Base-by-base conservation (phyloP, 2,888 invertebrate species). In the Bombylius major region DNA sequence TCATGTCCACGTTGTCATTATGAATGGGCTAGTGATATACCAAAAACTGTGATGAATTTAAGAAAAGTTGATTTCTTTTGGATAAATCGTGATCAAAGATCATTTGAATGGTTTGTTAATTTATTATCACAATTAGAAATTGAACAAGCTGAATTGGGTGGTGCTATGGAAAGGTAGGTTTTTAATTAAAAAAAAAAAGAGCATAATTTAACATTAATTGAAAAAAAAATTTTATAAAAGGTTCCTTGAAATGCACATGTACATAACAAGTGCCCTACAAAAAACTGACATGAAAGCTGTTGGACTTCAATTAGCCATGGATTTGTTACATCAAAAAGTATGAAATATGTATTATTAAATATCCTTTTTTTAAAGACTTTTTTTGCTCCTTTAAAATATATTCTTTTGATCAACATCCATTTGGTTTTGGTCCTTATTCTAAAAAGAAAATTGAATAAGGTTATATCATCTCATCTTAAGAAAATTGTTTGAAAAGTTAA, bases 61-160 rank as follows among this genome's bases (percentile, higher is more conserved):
- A 81, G 86, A 67, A 95, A 95, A 82, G 94, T 96, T 59, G 95
- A 97, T 70, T 97, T 97, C 78, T 92, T 95, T 75, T 97, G 97
- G 97, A 92, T 97, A 59, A 96, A 95, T 75, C 83, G 95, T 13
- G 90, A 95, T 75, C 95, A 95, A 75, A 81, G 88, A 45, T 90
- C 91, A 1, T 95, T 97, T 73, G 95, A 96, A 75, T 97, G 97
- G 97, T 96, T 97, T 70, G 89, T 96, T 12, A 90, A 89, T 62
- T 78, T 96, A 48, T 78, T 97, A 14, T 90, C 93, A 0, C 90
- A 93, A 69, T 77, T 97, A 65, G 96, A 97, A 77, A 90, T 93
- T 61, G 93, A 95, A 70, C 93, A 94, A 69, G 92, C 92, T 0
- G 92, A 93, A 74, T 75, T 87, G 54, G 89, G 88, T 0, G 84